Conservation (phyloP, 53 echinoderm and acorn worm genomes). For the Holothuria leucospilota region DNA sequence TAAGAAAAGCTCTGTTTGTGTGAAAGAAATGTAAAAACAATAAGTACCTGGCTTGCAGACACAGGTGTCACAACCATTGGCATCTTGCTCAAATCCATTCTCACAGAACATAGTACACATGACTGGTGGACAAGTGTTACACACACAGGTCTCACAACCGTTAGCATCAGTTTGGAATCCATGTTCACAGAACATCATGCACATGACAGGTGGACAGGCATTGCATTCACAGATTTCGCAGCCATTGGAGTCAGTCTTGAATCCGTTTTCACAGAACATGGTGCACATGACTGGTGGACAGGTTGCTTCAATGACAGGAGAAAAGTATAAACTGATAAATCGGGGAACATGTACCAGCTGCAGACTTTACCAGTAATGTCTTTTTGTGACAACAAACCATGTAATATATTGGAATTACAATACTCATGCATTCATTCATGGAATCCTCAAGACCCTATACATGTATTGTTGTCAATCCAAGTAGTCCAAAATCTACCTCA, state of each 20-base stretch:
- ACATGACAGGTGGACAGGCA: constrained; percentile 36
- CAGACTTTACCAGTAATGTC: no score
- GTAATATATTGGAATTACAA: no score
- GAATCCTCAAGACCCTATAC: no score
- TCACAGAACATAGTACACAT: constrained; percentile 57
- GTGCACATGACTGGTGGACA: constrained; percentile 41
- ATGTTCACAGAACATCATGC: constrained; percentile 42
- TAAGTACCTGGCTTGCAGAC: constrained; percentile 44
- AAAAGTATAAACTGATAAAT: background rate
- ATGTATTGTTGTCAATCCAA: no score
- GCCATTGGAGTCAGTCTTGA: constrained; percentile 50
- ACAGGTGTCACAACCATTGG: constrained; percentile 64
- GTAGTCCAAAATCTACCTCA: no score
- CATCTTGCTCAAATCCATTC: constrained; percentile 53
- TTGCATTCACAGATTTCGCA: constrained; percentile 70
- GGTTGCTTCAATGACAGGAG: background rate
- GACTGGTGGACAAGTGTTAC: constrained; percentile 54
- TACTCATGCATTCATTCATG: no score
- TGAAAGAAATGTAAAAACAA: no score
- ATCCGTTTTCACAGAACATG: constrained; percentile 62
- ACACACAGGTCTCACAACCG: constrained; percentile 48
- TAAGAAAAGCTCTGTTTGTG: no score
- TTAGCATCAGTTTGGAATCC: constrained; percentile 48
- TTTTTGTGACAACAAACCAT: no score
- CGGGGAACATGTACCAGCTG: background rate